Conservation (phyloP, 1,140 invertebrate species). For the Penaeus japonicus region DNA sequence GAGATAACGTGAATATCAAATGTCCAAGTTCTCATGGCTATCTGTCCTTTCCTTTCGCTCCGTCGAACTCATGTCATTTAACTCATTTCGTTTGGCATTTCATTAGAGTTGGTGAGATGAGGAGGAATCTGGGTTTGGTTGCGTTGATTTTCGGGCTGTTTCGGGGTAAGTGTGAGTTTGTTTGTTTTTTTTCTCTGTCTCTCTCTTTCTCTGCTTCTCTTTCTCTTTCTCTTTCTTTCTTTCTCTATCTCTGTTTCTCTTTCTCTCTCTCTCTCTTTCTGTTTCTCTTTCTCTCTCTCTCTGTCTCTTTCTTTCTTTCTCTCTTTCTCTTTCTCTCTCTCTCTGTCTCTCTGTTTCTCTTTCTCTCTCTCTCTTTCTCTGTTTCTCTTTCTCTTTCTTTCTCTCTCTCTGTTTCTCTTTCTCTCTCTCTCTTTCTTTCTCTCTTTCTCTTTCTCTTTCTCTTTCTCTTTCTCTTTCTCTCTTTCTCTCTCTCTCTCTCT, state of each 20-base stretch:
- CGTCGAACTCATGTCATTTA: too few species aligned
- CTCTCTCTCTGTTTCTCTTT: not conserved
- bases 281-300: constrained; percentile 36
- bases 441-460: not conserved
- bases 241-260: not conserved
- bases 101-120: too few species aligned
- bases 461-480: not conserved
- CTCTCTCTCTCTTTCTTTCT: not conserved
- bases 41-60: too few species aligned
- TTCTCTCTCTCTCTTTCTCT: not conserved
- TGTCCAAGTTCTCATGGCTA: too few species aligned
- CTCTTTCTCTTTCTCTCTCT: not conserved
- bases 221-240: too few species aligned
- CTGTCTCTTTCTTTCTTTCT: constrained; percentile 14
- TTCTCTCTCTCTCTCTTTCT: constrained; percentile 24
- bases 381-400: not conserved
- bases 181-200: too few species aligned
- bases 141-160: too few species aligned
- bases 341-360: not conserved
- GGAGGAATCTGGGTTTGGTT: too few species aligned
- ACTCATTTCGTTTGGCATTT: too few species aligned
- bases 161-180: too few species aligned
- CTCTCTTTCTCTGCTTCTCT: too few species aligned
- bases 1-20: too few species aligned
- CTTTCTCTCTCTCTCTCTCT: not conserved